Base-by-base conservation (phyloP, 2,797 vertebrate genomes). In the Gymnothorax javanicus region DNA sequence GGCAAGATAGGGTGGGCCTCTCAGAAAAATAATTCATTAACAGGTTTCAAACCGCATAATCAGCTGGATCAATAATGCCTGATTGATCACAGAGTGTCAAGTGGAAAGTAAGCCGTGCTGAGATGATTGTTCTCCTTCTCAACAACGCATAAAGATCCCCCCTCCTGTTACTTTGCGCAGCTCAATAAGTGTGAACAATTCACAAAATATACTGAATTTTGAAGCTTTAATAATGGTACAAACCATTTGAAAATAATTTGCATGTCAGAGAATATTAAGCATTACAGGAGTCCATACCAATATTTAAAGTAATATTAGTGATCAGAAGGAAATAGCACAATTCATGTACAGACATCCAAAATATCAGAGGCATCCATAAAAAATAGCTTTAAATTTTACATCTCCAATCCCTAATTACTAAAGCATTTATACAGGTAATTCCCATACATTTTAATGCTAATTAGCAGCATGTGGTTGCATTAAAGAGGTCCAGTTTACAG, bases 11-110 rank as follows among this genome's bases (percentile, higher is more conserved):
- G 20, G 25, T 59, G 33, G 23, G n/a, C 6, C 17, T 59, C 69
- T 59, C 59, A 27, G 59, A 87, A 79, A 71, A 82, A 73, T 25
- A 43, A 77, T 86, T 86, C 27, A 86, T 81, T 86, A 86, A 86
- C 75, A 86, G 85, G 43, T 86, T 86, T 75, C 54, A 86, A 86
- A 58, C 69, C 33, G 71, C 62, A 64, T 73, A 86, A 81, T 86
- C 85, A 86, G 73, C 64, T 57, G 58, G 57, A 81, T 86, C 85
- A 77, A 86, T 86, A 50, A 60, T 62, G 75, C 54, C 71, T 5
- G 73, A 77, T 86, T 57, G 43, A 86, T 86, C 43, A 9, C 25
- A 64, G 58, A 84, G 27, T 84, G 83, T 64, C 83, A 43, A 23
- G 59, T n/a, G 83, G 52, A 60, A 84, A 64, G 33, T 7, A 84